Percentiles rank a stretch among this genome's conserved stretches.
These are phyloP conservation scores for Sebastes miniatus DNA, from an alignment of 2,797 vertebrate genomes.

Conservation along the genomic window DNA sequence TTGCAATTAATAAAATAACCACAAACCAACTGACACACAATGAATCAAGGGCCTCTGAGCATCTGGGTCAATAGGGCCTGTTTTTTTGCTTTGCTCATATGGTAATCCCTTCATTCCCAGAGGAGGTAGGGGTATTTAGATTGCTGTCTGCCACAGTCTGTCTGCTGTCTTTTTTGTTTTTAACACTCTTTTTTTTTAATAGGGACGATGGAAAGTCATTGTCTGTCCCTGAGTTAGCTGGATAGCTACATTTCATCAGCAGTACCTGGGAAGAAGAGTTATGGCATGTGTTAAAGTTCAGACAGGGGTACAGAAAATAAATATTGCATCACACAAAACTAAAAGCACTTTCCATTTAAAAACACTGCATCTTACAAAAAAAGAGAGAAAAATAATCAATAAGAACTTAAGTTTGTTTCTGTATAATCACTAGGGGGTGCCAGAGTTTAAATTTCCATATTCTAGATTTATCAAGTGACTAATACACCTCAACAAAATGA, in stretches of 20 bases:
- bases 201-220: not conserved
- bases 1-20: rapidly evolving
- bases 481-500: not conserved
- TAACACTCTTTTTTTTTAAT: not conserved
- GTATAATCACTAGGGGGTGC: not conserved
- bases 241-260: too few relatives aligned
- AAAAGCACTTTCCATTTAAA: too few relatives aligned
- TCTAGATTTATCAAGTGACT: not conserved
- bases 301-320: too few relatives aligned
- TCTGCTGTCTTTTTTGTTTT: too few relatives aligned
- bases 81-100: not conserved
- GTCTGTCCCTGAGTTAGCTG: too few relatives aligned
- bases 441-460: not conserved
- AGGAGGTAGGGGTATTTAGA: not conserved
- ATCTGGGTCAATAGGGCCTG: not conserved
- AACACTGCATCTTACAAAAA: too few relatives aligned
- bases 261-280: too few relatives aligned
- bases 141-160: not conserved
- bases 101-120: not conserved
- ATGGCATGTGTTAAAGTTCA: too few relatives aligned
- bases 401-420: too few relatives aligned
- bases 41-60: not conserved
- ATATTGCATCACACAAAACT: too few relatives aligned
- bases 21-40: not conserved
- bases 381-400: too few relatives aligned